Evolutionary conservation across 2,888 invertebrate genomes (phyloP).

Genomic region (Sesamia inferens): DNA sequence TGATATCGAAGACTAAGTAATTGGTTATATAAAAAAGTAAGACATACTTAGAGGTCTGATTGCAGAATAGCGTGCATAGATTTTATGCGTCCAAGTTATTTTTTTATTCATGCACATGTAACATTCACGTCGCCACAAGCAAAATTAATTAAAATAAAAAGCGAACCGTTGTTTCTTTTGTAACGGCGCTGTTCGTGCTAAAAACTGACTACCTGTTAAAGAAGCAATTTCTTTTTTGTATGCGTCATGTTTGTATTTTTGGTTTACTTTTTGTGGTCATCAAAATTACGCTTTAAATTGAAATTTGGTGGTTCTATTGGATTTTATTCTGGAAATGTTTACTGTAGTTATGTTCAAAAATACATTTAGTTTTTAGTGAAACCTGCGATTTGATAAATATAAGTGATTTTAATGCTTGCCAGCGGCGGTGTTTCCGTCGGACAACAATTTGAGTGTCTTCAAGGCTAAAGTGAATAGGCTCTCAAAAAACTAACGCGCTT

Average conservation of each 20-base stretch:
- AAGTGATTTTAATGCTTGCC: not conserved
- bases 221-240: conserved; percentile 70
- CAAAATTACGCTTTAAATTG: conserved; percentile 69
- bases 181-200: conserved; percentile 59
- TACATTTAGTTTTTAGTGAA: conserved; percentile 12
- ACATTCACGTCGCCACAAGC: conserved; percentile 44
- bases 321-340: conserved; percentile 57
- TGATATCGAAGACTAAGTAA: not conserved
- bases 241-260: conserved; percentile 60
- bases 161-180: conserved; percentile 56
- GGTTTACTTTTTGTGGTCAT: conserved; percentile 64
- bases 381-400: not conserved
- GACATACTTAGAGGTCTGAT: conserved; percentile 22
- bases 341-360: conserved; percentile 12
- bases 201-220: conserved; percentile 61
- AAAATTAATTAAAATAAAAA: conserved; percentile 63
- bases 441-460: no score
- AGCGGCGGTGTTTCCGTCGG: no score
- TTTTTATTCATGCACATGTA: conserved; percentile 48
- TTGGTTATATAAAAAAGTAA: not conserved
- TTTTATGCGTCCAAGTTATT: conserved; percentile 26
- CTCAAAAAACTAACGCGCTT: no score
- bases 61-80: conserved; percentile 44
- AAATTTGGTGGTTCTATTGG: conserved; percentile 67
- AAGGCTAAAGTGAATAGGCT: no score